A percentile compares a stretch with the other conserved stretches of the same genome.
Conservation (phyloP, 2,113 vertebrate species). For the Anhinga rufa region DNA sequence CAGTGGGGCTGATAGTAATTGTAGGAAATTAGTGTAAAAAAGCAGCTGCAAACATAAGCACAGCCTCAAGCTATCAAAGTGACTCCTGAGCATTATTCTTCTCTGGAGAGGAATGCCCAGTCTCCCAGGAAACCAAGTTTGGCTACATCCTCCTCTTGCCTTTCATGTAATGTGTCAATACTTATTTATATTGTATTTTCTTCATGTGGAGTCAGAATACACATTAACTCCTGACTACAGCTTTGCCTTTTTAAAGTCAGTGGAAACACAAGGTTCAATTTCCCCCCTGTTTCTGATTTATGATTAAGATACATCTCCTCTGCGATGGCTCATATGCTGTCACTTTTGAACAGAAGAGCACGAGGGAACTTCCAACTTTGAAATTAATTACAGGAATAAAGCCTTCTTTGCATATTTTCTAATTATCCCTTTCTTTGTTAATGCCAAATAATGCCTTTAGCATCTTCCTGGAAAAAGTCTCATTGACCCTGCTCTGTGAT, state of each 20-base stretch:
- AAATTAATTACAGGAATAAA: constrained; percentile 61
- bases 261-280: constrained; percentile 13
- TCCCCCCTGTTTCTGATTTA: neutral
- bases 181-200: neutral
- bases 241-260: neutral
- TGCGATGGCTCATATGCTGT: neutral
- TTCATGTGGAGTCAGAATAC: neutral
- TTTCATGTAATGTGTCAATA: constrained; percentile 27
- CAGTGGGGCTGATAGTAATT: neutral
- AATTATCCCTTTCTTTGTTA: constrained; percentile 59
- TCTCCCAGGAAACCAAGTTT: constrained; percentile 23
- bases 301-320: constrained; percentile 10
- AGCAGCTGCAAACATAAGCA: neutral
- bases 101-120: neutral
- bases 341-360: constrained; percentile 29
- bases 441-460: constrained; percentile 58
- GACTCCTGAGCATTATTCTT: neutral
- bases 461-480: constrained; percentile 45
- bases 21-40: neutral
- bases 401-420: constrained; percentile 48
- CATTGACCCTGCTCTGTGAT: constrained; percentile 48
- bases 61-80: neutral
- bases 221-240: neutral
- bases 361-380: constrained; percentile 33
- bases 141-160: neutral